Conservation (phyloP, 1,140 invertebrate genomes). For the Drosophila cardini region DNA sequence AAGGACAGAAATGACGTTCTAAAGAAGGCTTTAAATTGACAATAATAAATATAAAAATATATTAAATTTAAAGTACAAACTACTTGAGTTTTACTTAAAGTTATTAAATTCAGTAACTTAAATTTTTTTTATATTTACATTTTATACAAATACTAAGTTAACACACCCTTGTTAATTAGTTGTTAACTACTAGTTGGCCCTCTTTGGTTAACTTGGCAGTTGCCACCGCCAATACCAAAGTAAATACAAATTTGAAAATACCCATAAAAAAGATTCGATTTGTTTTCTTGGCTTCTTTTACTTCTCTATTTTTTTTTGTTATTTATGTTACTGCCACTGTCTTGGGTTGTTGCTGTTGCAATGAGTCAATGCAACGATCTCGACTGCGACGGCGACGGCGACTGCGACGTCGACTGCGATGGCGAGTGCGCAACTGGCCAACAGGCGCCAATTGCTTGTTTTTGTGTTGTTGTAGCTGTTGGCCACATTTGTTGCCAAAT, state of each 20-base stretch:
- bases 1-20: too few species aligned
- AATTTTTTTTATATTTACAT: background rate
- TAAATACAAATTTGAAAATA: slow-evolving; percentile 48
- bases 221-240: slow-evolving; percentile 44
- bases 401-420: background rate
- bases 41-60: too few species aligned
- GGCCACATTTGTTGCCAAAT: slow-evolving; percentile 39
- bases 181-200: slow-evolving; percentile 16
- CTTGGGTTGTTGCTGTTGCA: slow-evolving; percentile 36
- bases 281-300: slow-evolving; percentile 18
- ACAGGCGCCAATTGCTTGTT: slow-evolving; percentile 33
- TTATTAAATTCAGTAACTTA: background rate
- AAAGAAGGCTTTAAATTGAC: background rate
- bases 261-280: slow-evolving; percentile 37
- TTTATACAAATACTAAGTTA: slow-evolving; percentile 31
- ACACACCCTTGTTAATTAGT: slow-evolving; percentile 60
- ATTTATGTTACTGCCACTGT: slow-evolving; percentile 1
- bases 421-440: slow-evolving; percentile 37
- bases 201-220: slow-evolving; percentile 39
- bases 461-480: slow-evolving; percentile 27
- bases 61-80: too few species aligned
- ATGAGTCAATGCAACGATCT: slow-evolving; percentile 48
- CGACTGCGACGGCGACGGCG: background rate
- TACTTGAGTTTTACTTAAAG: too few species aligned
- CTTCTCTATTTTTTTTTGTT: slow-evolving; percentile 35